phyloP scores from a whole-genome alignment of 2,113 vertebrate genomes.

The Lepisosteus oculatus region DNA sequence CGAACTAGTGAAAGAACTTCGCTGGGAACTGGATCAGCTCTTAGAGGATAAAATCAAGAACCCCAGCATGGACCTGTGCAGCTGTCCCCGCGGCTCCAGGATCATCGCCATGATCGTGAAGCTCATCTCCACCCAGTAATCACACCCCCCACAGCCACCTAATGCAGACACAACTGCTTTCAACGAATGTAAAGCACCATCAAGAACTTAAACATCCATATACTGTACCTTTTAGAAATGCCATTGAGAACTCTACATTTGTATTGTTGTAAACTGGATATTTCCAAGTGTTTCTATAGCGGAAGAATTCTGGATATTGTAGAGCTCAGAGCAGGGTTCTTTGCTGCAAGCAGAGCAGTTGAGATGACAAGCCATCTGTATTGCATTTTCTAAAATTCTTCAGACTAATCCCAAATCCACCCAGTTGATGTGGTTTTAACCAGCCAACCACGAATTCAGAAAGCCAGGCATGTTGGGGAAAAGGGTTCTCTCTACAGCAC shows the following conservation, averaged over 20 bases:
- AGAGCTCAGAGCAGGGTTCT: background rate
- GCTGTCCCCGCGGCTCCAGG: slow-evolving; percentile 86
- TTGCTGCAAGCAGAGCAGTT: background rate
- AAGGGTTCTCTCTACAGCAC: background rate
- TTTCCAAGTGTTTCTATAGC: background rate
- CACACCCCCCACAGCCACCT: background rate
- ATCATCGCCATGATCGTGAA: slow-evolving; percentile 94
- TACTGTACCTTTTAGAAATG: background rate
- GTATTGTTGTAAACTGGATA: background rate
- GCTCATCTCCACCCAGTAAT: slow-evolving; percentile 86
- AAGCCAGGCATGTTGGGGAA: slow-evolving; percentile 4
- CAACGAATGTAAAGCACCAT: too few relatives aligned
- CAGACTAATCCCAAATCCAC: background rate
- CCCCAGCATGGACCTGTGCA: slow-evolving; percentile 86
- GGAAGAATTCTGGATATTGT: background rate
- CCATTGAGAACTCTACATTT: background rate
- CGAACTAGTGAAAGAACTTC: slow-evolving; percentile 89
- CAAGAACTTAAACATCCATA: background rate
- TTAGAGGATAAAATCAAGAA: slow-evolving; percentile 93
- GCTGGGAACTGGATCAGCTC: slow-evolving; percentile 88
- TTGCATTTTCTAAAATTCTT: background rate
- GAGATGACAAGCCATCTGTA: background rate
- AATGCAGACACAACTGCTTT: background rate
- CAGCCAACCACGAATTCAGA: background rate
- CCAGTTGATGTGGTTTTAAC: slow-evolving; percentile 6